Conservation (phyloP, 2,113 vertebrate species). For the Empidonax alnorum region DNA sequence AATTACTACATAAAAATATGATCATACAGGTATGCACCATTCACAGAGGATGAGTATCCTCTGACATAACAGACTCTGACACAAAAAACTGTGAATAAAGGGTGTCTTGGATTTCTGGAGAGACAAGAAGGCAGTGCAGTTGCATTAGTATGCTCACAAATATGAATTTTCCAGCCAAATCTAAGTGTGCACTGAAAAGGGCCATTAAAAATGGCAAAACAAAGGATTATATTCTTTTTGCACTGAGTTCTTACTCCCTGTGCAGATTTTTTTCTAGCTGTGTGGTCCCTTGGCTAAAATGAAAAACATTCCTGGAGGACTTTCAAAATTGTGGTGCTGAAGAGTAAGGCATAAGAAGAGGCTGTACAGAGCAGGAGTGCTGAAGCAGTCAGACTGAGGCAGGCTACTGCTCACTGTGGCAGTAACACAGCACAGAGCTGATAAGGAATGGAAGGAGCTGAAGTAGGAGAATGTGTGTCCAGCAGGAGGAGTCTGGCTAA, state of each 20-base stretch:
- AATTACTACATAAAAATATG: neutral
- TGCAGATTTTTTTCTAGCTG: neutral
- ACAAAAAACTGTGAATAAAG: neutral
- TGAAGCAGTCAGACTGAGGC: neutral
- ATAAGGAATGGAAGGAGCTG: neutral
- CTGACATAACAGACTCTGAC: neutral
- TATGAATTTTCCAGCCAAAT: neutral
- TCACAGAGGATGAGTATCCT: neutral
- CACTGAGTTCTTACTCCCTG: neutral
- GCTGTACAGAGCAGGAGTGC: neutral
- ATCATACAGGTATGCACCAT: neutral
- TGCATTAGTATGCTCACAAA: neutral
- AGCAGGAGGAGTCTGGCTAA: neutral
- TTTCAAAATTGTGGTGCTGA: neutral
- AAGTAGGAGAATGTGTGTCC: neutral
- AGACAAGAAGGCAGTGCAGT: neutral
- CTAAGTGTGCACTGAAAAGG: neutral
- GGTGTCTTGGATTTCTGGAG: neutral
- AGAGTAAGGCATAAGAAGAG: neutral
- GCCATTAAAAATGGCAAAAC: neutral
- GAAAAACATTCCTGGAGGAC: neutral
- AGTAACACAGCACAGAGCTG: neutral
- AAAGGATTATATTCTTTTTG: neutral
- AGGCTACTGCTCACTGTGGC: neutral
- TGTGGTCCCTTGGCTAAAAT: constrained; percentile 9